Evolutionary conservation across 1,140 invertebrate species (phyloP).

Genomic region (Drosophila neocordata): DNA sequence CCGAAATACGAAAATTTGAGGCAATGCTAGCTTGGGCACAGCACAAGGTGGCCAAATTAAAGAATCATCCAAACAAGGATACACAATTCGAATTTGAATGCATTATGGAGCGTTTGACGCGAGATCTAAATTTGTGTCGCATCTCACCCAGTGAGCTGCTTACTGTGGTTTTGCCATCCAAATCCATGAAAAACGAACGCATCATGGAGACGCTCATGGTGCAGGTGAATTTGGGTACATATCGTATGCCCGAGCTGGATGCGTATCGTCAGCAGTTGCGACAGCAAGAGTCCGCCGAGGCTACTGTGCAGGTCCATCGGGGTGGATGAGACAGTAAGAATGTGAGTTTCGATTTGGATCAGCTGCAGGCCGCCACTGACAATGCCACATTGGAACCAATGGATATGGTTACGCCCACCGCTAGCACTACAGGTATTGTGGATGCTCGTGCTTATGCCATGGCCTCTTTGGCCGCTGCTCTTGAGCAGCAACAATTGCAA

Average conservation of each 20-base stretch:
- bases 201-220: constrained; percentile 96
- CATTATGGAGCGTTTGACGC: constrained; percentile 94
- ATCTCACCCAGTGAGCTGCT: constrained; percentile 97
- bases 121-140: constrained; percentile 94
- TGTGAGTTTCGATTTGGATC: constrained; percentile 82
- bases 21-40: constrained; percentile 95
- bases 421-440: constrained; percentile 15
- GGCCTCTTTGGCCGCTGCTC: constrained; percentile 69
- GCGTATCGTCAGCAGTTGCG: constrained; percentile 93
- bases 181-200: constrained; percentile 95
- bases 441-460: constrained; percentile 70
- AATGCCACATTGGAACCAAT: constrained; percentile 19
- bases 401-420: constrained; percentile 33
- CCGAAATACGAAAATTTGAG: constrained; percentile 96
- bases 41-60: constrained; percentile 88
- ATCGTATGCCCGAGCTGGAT: constrained; percentile 94
- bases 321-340: constrained; percentile 83
- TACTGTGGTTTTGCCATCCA: constrained; percentile 95
- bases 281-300: constrained; percentile 93
- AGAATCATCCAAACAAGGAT: constrained; percentile 90
- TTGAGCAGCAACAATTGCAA: constrained; percentile 54
- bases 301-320: constrained; percentile 82
- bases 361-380: constrained; percentile 43
- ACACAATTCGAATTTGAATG: constrained; percentile 95
- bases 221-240: constrained; percentile 96